Evolutionary conservation across 2,888 invertebrate species (phyloP), one percentile per base, ranked within the genome.

Genomic region (Tineola bisselliella): DNA sequence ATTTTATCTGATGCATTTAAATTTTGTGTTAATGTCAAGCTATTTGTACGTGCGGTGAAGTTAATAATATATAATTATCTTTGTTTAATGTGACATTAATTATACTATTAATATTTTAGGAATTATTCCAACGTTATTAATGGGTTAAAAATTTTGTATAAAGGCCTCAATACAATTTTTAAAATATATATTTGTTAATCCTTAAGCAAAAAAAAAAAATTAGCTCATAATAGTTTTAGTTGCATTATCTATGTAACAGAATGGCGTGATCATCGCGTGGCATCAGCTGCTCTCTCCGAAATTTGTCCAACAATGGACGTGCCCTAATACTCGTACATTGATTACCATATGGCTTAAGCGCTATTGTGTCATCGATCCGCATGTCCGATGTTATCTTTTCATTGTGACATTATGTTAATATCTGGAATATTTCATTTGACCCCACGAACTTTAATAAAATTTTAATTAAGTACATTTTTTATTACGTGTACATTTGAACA

Each of bases 281-380:
- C 59, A 59, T 59, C 59, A 59, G 59, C 59, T 59, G 59, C 59
- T 59, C 59, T 33, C 13, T 59, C 57, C 3, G 15, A 25, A 56
- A 56, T 56, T 56, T 30, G 30, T 15, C 17, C 48, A 15, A 48
- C 48, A 48, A 48, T 48, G 15, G 15, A 43, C 15, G 48, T 48
- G 48, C 48, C 48, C 48, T 48, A 17, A 8, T 15, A 13, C 44
- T 31, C 31, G n/a, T 31, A 38, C n/a, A n/a, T 38, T 38, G 38
- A 48, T 48, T 48, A 15, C 48, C 48, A 48, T 17, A 48, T 48
- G 48, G 13, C 48, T 48, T n/a, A 8, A 48, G 10, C 15, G 48
- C 48, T 48, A 48, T 48, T 48, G 15, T 48, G 48, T 17, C 48
- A 48, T 15, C 15, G 48, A 48, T 48, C 15, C 15, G 48, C 10